phyloP scores from a whole-genome alignment of 2,888 invertebrate genomes.

The Tetrapedia diversipes region DNA sequence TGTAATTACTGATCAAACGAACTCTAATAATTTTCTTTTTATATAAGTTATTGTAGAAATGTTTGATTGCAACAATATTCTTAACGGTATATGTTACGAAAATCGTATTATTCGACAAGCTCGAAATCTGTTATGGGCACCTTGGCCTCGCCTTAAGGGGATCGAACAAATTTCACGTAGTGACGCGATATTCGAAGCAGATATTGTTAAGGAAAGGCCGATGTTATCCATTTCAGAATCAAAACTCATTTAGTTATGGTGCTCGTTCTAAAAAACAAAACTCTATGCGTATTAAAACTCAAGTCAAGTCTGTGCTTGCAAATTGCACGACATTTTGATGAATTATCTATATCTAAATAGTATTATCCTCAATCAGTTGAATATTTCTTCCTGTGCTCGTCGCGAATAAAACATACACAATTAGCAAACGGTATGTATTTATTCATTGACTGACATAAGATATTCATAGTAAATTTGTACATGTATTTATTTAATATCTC shows the following conservation, averaged over 20 bases:
- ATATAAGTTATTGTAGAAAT: constrained; percentile 48
- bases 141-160: constrained; percentile 81
- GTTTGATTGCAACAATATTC: constrained; percentile 21
- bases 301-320: neutral
- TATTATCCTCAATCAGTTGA: constrained; percentile 28
- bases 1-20: constrained; percentile 59
- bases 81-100: constrained; percentile 33
- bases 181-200: constrained; percentile 41
- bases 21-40: constrained; percentile 42
- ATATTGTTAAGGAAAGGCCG: constrained; percentile 80
- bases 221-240: constrained; percentile 78
- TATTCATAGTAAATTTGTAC: constrained; percentile 54
- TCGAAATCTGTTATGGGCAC: constrained; percentile 76
- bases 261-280: constrained; percentile 28
- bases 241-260: constrained; percentile 43
- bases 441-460: constrained; percentile 63
- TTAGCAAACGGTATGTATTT: constrained; percentile 46
- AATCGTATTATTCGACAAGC: constrained; percentile 43
- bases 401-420: constrained; percentile 37
- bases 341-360: constrained; percentile 44
- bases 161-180: constrained; percentile 54
- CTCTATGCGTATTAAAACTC: constrained; percentile 28
- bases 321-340: constrained; percentile 30
- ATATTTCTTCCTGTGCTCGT: constrained; percentile 32
- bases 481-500: constrained; percentile 52